Base-by-base conservation (phyloP, 2,888 invertebrate species). In the Dasypogon diadema region DNA sequence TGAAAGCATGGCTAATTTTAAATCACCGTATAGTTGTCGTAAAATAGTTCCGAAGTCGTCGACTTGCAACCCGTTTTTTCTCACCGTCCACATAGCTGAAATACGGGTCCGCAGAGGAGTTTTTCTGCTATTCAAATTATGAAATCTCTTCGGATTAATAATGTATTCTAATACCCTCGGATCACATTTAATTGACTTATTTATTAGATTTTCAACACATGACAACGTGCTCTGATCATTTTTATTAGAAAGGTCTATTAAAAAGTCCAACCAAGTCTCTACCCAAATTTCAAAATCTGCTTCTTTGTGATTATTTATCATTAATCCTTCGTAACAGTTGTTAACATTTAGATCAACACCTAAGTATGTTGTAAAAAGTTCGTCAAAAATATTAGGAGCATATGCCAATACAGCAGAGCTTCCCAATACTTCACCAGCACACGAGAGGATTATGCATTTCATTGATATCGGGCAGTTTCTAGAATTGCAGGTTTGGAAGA, bases 1-100 rank as follows among this genome's bases (percentile, higher is more conserved):
- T 0, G 82, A 83, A 0, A 89, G 86, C 26, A 92, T 88, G 2
- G 91, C 91, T 68, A 83, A 80, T 76, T 88, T 83, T 60, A 93
- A 83, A 22, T 87, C 83, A 2, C 87, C 26, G 1, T 24, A 37
- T 10, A 56, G 82, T 75, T 89, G 88, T 21, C 87, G 83, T 1
- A 90, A 87, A 55, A 88, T 83, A 48, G 88, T 89, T 12, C 65
- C 76, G 63, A 75, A 81, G 73, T 81, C 79, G 5, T 75, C 76
- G 55, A 72, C 79, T 16, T 16, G 14, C 79, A 82, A 63, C 75
- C 88, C 88, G n/a, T 86, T 84, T 77, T 88, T 88, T 4, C 90
- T 87, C 0, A 83, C 82, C 1, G 82, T 80, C 6, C 82, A 79
- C 1, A 89, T 81, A 0, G 86, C 85, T 0, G 82, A 76, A 12